phyloP scores from a whole-genome alignment of 2,113 vertebrate genomes.

The Motacilla alba region DNA sequence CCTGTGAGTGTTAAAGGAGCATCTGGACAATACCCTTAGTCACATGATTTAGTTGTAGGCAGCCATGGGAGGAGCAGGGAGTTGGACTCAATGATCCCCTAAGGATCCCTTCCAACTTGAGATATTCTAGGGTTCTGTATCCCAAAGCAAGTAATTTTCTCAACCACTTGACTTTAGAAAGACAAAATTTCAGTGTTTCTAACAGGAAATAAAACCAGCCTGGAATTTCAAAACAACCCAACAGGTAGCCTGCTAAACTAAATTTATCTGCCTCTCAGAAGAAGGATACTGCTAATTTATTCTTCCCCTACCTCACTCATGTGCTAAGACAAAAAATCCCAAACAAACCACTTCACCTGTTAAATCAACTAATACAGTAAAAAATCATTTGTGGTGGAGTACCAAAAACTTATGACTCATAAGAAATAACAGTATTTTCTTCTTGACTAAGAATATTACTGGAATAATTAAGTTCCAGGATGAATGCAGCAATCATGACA shows the following conservation, averaged over 20 bases:
- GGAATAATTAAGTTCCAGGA: background rate
- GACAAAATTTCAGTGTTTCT: background rate
- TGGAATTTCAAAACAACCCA: background rate
- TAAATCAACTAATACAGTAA: background rate
- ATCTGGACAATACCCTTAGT: background rate
- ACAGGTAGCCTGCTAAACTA: background rate
- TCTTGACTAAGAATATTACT: background rate
- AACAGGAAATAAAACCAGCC: background rate
- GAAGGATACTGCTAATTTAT: background rate
- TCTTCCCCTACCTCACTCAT: background rate
- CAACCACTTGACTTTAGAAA: background rate
- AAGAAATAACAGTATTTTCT: background rate
- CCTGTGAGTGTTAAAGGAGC: background rate
- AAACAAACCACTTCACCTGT: background rate
- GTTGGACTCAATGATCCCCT: background rate
- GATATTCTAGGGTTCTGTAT: background rate
- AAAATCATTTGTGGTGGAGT: background rate
- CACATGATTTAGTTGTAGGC: background rate
- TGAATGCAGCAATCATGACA: background rate
- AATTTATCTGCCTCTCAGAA: background rate
- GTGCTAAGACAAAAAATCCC: background rate
- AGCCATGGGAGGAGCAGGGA: background rate
- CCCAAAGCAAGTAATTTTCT: background rate
- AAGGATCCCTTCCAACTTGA: background rate
- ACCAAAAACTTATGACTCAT: background rate